phyloP scores from a whole-genome alignment of 2,888 invertebrate genomes.

The Diloba caeruleocephala region DNA sequence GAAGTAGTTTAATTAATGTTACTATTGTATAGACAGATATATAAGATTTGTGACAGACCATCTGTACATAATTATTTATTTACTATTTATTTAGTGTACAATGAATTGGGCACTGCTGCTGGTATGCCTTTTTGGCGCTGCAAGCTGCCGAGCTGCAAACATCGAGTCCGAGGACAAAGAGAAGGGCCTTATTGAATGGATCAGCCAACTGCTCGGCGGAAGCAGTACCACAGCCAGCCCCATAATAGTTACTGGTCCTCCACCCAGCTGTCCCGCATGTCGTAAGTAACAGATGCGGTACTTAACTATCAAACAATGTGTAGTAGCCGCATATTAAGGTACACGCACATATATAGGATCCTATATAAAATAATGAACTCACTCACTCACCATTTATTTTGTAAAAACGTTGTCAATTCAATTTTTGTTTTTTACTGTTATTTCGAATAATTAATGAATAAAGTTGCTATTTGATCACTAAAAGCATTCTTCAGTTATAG shows the following conservation, averaged over 20 bases:
- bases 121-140: slow-evolving; percentile 60
- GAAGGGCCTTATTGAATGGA: slow-evolving; percentile 84
- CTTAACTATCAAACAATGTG: neutral
- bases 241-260: slow-evolving; percentile 63
- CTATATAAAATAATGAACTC: too few species aligned
- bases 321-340: too few species aligned
- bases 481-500: too few species aligned
- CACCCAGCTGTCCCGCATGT: slow-evolving; percentile 84
- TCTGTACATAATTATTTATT: neutral
- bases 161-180: slow-evolving; percentile 55
- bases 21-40: too few species aligned
- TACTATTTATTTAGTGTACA: slow-evolving; percentile 23
- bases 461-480: too few species aligned
- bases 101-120: slow-evolving; percentile 70
- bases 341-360: too few species aligned
- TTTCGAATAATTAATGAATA: too few species aligned
- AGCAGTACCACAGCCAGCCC: slow-evolving; percentile 67
- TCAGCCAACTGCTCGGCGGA: slow-evolving; percentile 71
- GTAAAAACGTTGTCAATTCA: too few species aligned
- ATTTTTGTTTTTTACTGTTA: too few species aligned
- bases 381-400: too few species aligned
- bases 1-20: too few species aligned
- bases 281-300: slow-evolving; percentile 74
- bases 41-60: too few species aligned
- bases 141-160: slow-evolving; percentile 57